Percentiles rank a stretch among this genome's conserved stretches.
phyloP scores from a whole-genome alignment of 1,140 invertebrate genomes.

The Philaenus spumarius region DNA sequence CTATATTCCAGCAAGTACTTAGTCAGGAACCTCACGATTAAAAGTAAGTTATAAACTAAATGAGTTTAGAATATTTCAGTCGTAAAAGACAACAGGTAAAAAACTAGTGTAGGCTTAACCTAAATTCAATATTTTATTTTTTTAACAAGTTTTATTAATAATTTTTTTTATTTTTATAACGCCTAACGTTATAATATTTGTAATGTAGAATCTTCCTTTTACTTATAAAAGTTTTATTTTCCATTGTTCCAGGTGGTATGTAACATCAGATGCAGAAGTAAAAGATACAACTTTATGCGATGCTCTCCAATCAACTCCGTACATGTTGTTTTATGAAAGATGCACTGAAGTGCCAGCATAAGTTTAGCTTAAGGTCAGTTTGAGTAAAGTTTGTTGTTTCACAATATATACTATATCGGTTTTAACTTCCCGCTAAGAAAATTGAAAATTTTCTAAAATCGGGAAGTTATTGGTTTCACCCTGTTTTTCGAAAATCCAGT shows the following conservation, averaged over 20 bases:
- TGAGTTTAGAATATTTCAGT: constrained; percentile 6
- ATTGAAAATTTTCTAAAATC: too few species aligned
- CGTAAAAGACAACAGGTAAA: too few species aligned
- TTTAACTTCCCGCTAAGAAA: too few species aligned
- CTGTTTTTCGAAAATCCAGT: too few species aligned
- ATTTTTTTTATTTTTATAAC: not conserved
- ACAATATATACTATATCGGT: not conserved
- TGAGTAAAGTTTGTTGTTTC: too few species aligned
- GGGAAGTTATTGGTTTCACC: too few species aligned
- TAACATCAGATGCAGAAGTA: constrained; percentile 30
- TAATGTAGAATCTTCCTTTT: not conserved
- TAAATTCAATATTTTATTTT: not conserved
- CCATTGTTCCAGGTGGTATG: constrained; percentile 30
- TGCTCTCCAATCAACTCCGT: constrained; percentile 26
- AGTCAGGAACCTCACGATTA: too few species aligned
- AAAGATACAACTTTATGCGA: constrained; percentile 25
- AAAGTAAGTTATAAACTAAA: too few species aligned
- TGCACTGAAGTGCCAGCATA: constrained; percentile 9
- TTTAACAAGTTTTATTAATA: too few species aligned
- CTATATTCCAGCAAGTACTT: not conserved
- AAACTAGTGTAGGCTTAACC: too few species aligned
- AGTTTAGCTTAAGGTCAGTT: too few species aligned
- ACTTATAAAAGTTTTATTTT: not conserved
- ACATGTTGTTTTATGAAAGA: constrained; percentile 34
- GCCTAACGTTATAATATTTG: too few species aligned